Percentiles rank a stretch among this genome's conserved stretches.
These are phyloP conservation scores for Simalia tracyae DNA, from an alignment of 2,797 vertebrate species.

Conservation along the genomic window DNA sequence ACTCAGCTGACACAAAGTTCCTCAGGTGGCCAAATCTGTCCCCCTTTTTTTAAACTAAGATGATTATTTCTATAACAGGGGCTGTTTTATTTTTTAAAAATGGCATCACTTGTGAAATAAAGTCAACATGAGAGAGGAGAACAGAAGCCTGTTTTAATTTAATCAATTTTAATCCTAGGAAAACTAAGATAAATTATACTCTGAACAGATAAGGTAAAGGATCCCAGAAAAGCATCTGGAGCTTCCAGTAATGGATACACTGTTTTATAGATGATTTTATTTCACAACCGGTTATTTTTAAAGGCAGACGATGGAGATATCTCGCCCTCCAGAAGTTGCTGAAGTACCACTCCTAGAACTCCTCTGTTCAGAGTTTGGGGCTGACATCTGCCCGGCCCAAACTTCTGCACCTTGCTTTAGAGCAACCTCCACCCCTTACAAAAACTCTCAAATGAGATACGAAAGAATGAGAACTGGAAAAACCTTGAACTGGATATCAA, in stretches of 20 bases:
- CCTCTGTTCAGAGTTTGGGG: not conserved
- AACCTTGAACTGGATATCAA: not conserved
- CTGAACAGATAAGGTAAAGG: accelerated
- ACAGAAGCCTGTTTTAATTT: not conserved
- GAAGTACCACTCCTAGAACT: not conserved
- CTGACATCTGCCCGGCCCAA: not conserved
- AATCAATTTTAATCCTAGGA: accelerated
- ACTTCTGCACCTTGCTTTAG: not conserved
- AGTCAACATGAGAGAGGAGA: constrained; percentile 5
- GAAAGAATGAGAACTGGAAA: not conserved
- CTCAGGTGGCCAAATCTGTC: not conserved
- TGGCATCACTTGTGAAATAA: constrained; percentile 19
- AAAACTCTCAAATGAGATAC: not conserved
- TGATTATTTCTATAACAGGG: not conserved
- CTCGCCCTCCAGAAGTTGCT: not conserved
- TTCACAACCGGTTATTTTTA: not conserved
- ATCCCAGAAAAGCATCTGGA: not conserved
- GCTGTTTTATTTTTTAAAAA: not conserved
- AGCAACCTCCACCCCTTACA: not conserved
- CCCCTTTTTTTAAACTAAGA: constrained; percentile 33
- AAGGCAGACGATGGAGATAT: not conserved
- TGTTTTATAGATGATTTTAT: not conserved
- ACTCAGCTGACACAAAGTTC: not conserved
- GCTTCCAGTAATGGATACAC: not conserved
- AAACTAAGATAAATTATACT: not conserved